Evolutionary conservation across 2,797 vertebrate species (phyloP), one percentile per base, ranked within the genome.

Genomic region (Poeciliopsis turneri): DNA sequence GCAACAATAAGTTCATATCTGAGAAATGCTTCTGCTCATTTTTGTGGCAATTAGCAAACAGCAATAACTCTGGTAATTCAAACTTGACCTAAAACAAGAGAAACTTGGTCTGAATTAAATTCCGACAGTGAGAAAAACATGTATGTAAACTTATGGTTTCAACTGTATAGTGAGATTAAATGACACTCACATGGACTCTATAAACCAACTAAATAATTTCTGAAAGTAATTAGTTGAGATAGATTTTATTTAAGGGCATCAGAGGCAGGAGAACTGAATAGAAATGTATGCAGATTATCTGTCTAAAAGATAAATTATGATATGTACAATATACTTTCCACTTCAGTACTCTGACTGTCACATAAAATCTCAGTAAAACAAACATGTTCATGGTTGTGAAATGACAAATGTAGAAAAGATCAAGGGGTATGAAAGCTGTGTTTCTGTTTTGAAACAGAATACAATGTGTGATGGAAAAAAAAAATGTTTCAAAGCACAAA

Each of bases 401-500:
- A 70, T 45, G 23, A 45, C 68, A 43, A 70, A 70, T 45, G 41
- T 45, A 45, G 41, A 70, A 45, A n/a, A 28, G 25, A 16, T 28
- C 25, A 25, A 43, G 41, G 11, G 5, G 25, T 7, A 70, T 70
- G 68, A 70, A 43, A 45, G 12, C 25, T n/a, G 25, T 15, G 10
- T 70, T 23, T 41, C 1, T 45, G 68, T 70, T 41, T 70, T 45
- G 39, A n/a, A 70, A 70, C 25, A 69, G 41, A 45, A 45, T n/a
- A 70, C 25, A 9, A 70, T 70, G 5, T 45, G 13, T 45, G 30
- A 90, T 84, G n/a, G 20, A 1, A 2, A 4, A 10, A 49, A 64
- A 64, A 13, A 76, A 76, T 11, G 2, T 11, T 20, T 23, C 20
- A 61, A 43, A 88, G 43, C 84, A 84, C 47, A 69, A 69, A 88